These are phyloP conservation scores for Psephotus haematonotus DNA, from an alignment of 2,113 vertebrate species.

Conservation along the genomic window DNA sequence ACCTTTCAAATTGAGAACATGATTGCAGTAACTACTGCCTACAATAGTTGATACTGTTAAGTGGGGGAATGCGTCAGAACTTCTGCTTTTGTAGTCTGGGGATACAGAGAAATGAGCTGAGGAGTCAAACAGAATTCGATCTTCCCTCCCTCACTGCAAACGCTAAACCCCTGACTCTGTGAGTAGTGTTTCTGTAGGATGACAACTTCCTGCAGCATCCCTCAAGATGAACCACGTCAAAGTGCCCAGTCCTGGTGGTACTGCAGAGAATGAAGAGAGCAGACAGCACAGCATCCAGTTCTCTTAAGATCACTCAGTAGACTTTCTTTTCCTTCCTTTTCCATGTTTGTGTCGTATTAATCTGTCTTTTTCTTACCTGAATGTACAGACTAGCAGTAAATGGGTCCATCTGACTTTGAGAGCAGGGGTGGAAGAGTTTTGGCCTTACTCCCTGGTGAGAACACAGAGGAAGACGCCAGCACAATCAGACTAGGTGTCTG, in stretches of 20 bases:
- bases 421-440: background rate
- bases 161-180: background rate
- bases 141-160: background rate
- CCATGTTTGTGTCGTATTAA: background rate
- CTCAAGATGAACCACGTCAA: background rate
- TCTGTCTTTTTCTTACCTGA: background rate
- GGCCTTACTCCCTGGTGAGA: background rate
- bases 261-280: background rate
- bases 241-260: fast-evolving
- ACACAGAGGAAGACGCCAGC: background rate
- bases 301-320: background rate
- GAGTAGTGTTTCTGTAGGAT: background rate
- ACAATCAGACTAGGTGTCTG: background rate
- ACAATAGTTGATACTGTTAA: background rate
- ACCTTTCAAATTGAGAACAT: background rate
- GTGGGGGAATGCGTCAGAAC: background rate
- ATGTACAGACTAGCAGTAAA: background rate
- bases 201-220: background rate
- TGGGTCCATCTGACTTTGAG: background rate
- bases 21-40: background rate
- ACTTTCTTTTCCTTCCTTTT: background rate
- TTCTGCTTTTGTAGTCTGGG: background rate
- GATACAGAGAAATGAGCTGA: background rate
- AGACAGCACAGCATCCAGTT: background rate
- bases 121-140: background rate